Evolutionary conservation across 1,140 invertebrate species (phyloP).

Genomic region (Euglossa dilemma): DNA sequence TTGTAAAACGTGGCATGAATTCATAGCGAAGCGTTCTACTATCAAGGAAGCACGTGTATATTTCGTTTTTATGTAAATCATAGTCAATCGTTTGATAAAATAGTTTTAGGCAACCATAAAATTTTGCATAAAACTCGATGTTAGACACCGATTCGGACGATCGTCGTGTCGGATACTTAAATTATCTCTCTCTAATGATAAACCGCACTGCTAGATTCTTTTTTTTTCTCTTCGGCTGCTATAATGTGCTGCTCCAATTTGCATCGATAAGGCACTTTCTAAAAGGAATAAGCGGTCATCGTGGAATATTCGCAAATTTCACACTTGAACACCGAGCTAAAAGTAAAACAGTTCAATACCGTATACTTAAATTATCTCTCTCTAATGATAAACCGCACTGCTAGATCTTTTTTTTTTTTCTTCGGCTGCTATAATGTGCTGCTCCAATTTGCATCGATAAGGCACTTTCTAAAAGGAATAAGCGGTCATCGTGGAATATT

Average conservation of each 20-base stretch:
- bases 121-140: not conserved
- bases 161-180: not conserved
- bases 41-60: not conserved
- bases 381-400: not conserved
- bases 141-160: not conserved
- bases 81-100: not conserved
- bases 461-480: not conserved
- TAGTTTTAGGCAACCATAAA: not conserved
- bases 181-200: not conserved
- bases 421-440: no score
- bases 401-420: no score
- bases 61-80: not conserved
- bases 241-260: not conserved
- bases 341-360: no score
- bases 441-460: not conserved
- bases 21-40: not conserved
- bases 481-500: not conserved
- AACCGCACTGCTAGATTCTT: not conserved
- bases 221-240: not conserved
- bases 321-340: not conserved
- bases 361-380: not conserved
- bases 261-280: not conserved
- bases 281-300: not conserved
- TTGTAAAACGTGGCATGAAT: conserved; percentile 1
- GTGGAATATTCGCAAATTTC: not conserved